Evolutionary conservation across 92 coral and sea anemone species (phyloP), one percentile per base, ranked within the genome.

Genomic region (Epizoanthus ramosus): DNA sequence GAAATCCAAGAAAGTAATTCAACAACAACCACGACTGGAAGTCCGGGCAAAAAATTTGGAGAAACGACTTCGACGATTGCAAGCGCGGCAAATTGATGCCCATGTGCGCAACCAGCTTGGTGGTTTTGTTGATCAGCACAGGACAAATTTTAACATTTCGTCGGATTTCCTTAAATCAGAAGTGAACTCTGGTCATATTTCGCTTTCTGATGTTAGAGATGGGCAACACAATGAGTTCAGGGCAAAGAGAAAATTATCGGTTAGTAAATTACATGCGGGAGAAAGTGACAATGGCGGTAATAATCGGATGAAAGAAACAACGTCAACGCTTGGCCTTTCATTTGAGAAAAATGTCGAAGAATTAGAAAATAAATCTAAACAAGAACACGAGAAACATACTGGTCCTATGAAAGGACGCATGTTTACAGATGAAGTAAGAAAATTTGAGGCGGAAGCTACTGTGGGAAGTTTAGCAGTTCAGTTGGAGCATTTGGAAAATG

Each of bases 31-130:
- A 33, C 91, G 95, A 41, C 90, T 97, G 61, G 92, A 89, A 76
- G 79, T 87, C 86, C 98, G 97, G 85, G 97, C 95, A 82, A 91
- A 87, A 71, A 92, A 89, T 80, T 89, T 97, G 61, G 99, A 97
- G 89, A 94, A 93, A 91, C 95, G 98, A 90, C 92, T 97, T 91
- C 99, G 99, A 79, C 87, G 93, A 88, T 88, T 97, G 84, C 99
- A 97, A 91, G 89, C 98, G 97, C 98, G 99, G 95, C 99, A 97
- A 93, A 89, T 97, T 68, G 96, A 91, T 81, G 91, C 93, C 93
- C 99, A 97, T 92, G 99, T 97, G 95, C 93, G 88, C 59, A 94
- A 90, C 31, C 99, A 97, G 87, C 90, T 93, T 88, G 90, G 86
- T 85, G 93, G 88, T 83, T 80, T 90, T 74, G 84, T 90, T 43